Evolutionary conservation across 2,888 invertebrate species (phyloP).

Genomic region (Opisthograptis luteolata): DNA sequence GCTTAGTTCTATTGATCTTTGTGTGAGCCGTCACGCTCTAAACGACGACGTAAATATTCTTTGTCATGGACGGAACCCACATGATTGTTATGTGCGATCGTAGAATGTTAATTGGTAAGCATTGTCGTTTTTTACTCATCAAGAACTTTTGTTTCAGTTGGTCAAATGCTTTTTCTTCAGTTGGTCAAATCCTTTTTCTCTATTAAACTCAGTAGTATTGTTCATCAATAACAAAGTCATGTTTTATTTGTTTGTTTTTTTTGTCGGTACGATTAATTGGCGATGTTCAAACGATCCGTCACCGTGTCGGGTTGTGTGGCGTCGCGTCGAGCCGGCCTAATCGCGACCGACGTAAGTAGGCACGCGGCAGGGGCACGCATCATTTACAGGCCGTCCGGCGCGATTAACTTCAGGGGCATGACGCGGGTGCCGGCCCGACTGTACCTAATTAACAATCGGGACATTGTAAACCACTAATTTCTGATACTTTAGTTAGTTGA

Average conservation of each 20-base stretch:
- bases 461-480: conserved; percentile 53
- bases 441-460: conserved; percentile 63
- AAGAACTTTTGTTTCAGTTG: no score
- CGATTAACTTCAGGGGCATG: conserved; percentile 66
- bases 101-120: conserved; percentile 7
- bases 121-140: no score
- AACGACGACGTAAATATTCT: conserved; percentile 23
- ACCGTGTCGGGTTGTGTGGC: conserved; percentile 47
- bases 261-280: conserved; percentile 27
- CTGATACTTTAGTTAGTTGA: conserved; percentile 46
- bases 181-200: background rate
- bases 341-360: conserved; percentile 71
- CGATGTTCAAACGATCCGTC: conserved; percentile 54
- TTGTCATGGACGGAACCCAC: conserved; percentile 22
- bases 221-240: background rate
- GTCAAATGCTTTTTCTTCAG: background rate
- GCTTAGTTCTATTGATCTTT: conserved; percentile 35
- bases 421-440: conserved; percentile 63
- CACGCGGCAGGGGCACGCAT: conserved; percentile 70
- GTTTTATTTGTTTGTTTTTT: conserved; percentile 10
- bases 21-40: conserved; percentile 21
- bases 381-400: conserved; percentile 73
- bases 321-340: conserved; percentile 50
- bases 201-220: conserved; percentile 1
- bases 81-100: conserved; percentile 11